These are phyloP conservation scores for Agrilus mali DNA, from an alignment of 2,888 invertebrate genomes.

Conservation along the genomic window DNA sequence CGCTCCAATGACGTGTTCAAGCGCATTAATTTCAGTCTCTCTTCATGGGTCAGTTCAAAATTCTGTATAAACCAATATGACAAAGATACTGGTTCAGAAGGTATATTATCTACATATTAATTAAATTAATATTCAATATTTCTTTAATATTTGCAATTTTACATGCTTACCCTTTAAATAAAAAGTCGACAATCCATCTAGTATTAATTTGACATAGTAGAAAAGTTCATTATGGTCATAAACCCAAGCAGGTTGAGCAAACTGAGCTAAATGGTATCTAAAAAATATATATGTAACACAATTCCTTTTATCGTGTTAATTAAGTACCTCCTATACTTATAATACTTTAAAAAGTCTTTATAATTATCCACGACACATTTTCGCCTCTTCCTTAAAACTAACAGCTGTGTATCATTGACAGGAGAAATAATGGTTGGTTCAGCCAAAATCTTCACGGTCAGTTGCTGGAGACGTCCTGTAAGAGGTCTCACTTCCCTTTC, in stretches of 20 bases:
- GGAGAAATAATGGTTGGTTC: slow-evolving; percentile 50
- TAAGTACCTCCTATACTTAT: slow-evolving; percentile 27
- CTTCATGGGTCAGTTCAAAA: slow-evolving; percentile 52
- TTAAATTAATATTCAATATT: not conserved
- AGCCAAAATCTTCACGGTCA: slow-evolving; percentile 53
- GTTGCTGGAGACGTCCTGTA: slow-evolving; percentile 36
- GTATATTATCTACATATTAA: slow-evolving; percentile 31
- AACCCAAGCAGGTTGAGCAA: slow-evolving; percentile 26
- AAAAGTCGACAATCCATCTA: slow-evolving; percentile 20
- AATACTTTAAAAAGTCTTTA: slow-evolving; percentile 21
- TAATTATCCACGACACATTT: slow-evolving; percentile 22
- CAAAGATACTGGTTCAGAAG: slow-evolving; percentile 52
- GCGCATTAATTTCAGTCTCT: slow-evolving; percentile 48
- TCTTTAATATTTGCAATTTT: not conserved
- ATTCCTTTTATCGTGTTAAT: slow-evolving; percentile 1
- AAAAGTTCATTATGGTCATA: slow-evolving; percentile 29
- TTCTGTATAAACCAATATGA: slow-evolving; percentile 75
- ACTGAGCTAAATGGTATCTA: slow-evolving; percentile 29
- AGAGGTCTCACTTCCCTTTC: slow-evolving; percentile 26
- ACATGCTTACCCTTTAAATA: slow-evolving; percentile 21
- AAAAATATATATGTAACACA: slow-evolving; percentile 3
- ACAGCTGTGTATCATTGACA: slow-evolving; percentile 34
- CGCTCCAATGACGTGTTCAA: slow-evolving; percentile 57
- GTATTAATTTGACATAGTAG: slow-evolving; percentile 23
- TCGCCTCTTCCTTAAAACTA: slow-evolving; percentile 34